phyloP scores from a whole-genome alignment of 2,888 invertebrate species.

The Nowickia ferox region DNA sequence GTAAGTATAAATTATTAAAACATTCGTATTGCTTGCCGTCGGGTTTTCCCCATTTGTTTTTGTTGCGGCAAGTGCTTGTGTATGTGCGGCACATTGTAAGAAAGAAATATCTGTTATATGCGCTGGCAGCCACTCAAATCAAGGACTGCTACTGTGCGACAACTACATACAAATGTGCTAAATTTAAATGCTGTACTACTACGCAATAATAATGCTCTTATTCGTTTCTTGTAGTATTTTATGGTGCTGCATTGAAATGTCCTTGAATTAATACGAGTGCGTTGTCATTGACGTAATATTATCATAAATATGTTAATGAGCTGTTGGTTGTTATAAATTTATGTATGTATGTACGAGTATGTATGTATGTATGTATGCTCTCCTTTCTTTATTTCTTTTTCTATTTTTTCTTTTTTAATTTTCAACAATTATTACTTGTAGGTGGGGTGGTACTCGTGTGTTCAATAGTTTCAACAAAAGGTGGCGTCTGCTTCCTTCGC shows the following conservation, averaged over 20 bases:
- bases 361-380: constrained; percentile 27
- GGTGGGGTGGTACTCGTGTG: constrained; percentile 18
- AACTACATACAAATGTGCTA: not conserved
- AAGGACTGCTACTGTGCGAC: constrained; percentile 2
- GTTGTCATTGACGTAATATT: constrained; percentile 68
- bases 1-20: not conserved
- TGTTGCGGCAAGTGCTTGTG: not conserved
- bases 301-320: constrained; percentile 71
- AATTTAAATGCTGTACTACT: constrained; percentile 1
- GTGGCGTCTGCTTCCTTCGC: not conserved
- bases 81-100: not conserved
- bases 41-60: constrained; percentile 46
- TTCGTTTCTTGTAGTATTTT: constrained; percentile 25
- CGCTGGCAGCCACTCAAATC: constrained; percentile 18
- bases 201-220: constrained; percentile 23
- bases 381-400: not conserved
- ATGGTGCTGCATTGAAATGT: constrained; percentile 61
- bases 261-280: constrained; percentile 68
- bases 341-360: constrained; percentile 16
- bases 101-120: constrained; percentile 11
- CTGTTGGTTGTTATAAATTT: constrained; percentile 46
- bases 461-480: not conserved
- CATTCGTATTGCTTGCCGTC: constrained; percentile 54
- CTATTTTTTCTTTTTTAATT: constrained; percentile 28
- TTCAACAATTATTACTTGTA: constrained; percentile 9